A percentile compares a stretch with the other conserved stretches of the same genome.
Conservation (phyloP, 2,797 vertebrate species). For the Loris lydekkerianus region DNA sequence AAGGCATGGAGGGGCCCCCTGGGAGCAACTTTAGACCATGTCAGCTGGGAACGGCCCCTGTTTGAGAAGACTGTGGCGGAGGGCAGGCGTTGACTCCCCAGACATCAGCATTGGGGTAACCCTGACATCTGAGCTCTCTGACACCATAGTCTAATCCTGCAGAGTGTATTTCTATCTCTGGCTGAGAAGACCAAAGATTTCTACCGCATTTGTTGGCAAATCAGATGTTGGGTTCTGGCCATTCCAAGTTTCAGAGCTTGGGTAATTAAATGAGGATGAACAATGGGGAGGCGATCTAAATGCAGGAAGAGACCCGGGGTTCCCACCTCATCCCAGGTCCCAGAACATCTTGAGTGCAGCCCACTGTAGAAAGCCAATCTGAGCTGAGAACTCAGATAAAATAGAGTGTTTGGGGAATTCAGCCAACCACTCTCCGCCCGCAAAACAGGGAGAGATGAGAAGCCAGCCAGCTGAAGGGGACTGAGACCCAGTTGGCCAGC, state of each 20-base stretch:
- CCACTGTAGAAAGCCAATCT: background rate
- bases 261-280: background rate
- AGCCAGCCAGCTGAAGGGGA: background rate
- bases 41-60: background rate
- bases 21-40: background rate
- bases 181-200: background rate
- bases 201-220: background rate
- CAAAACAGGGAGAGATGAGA: background rate
- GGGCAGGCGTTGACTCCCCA: background rate
- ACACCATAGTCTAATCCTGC: background rate
- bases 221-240: background rate
- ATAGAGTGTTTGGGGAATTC: background rate
- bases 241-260: background rate
- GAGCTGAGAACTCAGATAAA: background rate
- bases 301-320: background rate
- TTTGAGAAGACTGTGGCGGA: background rate
- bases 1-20: background rate
- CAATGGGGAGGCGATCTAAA: background rate
- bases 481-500: background rate
- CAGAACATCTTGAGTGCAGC: background rate
- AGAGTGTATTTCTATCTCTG: background rate
- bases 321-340: background rate
- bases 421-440: background rate
- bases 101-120: background rate
- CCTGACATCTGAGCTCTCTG: background rate